These are phyloP conservation scores for Ictalurus furcatus DNA, from an alignment of 2,113 vertebrate genomes.

Conservation along the genomic window DNA sequence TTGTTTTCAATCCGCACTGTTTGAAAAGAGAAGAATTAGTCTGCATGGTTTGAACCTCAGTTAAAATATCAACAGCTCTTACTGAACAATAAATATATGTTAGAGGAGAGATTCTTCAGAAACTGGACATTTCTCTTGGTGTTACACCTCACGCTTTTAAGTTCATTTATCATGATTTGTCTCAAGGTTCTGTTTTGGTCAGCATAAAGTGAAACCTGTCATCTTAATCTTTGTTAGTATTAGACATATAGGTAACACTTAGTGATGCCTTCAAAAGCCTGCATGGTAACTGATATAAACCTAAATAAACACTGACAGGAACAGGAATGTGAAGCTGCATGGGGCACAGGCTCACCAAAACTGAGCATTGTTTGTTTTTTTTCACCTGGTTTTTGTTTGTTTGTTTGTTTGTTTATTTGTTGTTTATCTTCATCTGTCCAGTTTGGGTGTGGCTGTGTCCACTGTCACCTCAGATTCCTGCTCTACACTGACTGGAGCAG, in stretches of 20 bases:
- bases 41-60: neutral
- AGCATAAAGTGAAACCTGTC: neutral
- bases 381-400: neutral
- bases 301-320: neutral
- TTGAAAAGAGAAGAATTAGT: neutral
- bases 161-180: neutral
- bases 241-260: neutral
- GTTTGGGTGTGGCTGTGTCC: neutral
- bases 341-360: neutral
- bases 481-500: neutral
- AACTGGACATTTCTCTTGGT: neutral
- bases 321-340: neutral
- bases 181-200: neutral
- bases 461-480: neutral
- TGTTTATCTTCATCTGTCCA: neutral
- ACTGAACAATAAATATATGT: neutral
- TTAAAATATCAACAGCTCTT: neutral
- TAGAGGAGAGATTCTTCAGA: neutral
- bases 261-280: neutral
- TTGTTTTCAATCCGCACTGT: slow-evolving; percentile 2
- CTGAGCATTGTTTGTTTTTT: neutral
- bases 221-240: neutral
- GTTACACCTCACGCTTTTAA: neutral
- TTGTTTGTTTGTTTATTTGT: neutral
- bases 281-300: neutral